Conservation (phyloP, 2,888 invertebrate species). For the Lucinisca nassula region DNA sequence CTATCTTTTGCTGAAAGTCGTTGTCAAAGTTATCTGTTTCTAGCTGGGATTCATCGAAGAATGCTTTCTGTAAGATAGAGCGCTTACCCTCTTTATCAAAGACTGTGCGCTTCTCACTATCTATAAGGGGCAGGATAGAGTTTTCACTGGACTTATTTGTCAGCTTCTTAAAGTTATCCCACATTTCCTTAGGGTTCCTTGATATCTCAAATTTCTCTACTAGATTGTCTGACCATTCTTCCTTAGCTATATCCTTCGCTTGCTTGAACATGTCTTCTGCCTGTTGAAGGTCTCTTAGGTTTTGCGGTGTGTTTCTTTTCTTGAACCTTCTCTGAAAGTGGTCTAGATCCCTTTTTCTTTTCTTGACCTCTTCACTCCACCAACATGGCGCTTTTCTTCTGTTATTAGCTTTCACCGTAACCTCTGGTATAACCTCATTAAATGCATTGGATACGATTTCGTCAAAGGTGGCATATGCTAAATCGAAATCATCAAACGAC, state of each 20-base stretch:
- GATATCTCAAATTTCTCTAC: background rate
- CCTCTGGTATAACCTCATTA: background rate
- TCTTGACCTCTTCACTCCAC: slow-evolving; percentile 6
- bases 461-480: background rate
- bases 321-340: background rate
- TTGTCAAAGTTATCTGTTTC: background rate
- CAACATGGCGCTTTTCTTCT: slow-evolving; percentile 4
- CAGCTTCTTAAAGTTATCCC: background rate
- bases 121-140: background rate
- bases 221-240: background rate
- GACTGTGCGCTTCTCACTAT: background rate
- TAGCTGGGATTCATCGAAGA: background rate
- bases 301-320: background rate
- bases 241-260: background rate
- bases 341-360: background rate
- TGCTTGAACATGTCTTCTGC: slow-evolving; percentile 2
- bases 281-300: background rate
- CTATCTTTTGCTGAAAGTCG: background rate
- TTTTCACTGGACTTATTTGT: background rate
- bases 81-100: background rate
- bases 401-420: background rate
- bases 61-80: background rate
- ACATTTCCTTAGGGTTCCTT: background rate
- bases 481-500: background rate
- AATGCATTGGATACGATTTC: background rate